Conservation (phyloP, 2,797 vertebrate species). For the Avahi laniger region DNA sequence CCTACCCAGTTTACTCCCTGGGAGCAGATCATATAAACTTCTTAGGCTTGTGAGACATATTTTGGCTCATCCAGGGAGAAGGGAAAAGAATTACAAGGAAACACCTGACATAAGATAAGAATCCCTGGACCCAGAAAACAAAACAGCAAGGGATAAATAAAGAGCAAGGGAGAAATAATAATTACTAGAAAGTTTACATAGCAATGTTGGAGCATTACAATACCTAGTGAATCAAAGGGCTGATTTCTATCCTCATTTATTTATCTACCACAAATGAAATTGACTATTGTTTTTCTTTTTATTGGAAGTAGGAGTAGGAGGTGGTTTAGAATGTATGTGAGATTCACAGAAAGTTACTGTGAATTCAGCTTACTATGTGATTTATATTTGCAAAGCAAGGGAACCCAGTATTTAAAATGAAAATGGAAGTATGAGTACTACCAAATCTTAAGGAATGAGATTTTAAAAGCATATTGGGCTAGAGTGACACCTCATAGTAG, state of each 20-base stretch:
- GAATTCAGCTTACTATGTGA: neutral
- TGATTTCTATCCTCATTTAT: neutral
- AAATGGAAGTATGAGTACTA: constrained; percentile 5
- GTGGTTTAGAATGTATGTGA: neutral
- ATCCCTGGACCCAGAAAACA: neutral
- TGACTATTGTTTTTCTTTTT: neutral
- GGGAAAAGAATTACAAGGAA: constrained; percentile 13
- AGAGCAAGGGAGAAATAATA: constrained; percentile 5
- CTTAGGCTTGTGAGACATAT: neutral
- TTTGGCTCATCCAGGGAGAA: neutral
- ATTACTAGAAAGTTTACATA: constrained; percentile 29
- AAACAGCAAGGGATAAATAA: neutral
- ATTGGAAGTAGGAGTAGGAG: neutral
- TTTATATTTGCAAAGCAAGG: constrained; percentile 49
- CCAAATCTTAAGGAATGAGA: neutral
- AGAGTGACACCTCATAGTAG: neutral
- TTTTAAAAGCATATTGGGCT: neutral
- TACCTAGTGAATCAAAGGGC: neutral
- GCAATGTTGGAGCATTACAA: neutral
- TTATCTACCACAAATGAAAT: constrained; percentile 20
- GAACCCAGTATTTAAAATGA: neutral
- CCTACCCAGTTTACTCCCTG: constrained; percentile 4
- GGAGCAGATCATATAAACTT: neutral
- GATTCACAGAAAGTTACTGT: neutral
- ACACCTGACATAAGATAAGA: neutral